Conservation (phyloP, 2,113 vertebrate genomes). For the Eudyptes chrysolophus region DNA sequence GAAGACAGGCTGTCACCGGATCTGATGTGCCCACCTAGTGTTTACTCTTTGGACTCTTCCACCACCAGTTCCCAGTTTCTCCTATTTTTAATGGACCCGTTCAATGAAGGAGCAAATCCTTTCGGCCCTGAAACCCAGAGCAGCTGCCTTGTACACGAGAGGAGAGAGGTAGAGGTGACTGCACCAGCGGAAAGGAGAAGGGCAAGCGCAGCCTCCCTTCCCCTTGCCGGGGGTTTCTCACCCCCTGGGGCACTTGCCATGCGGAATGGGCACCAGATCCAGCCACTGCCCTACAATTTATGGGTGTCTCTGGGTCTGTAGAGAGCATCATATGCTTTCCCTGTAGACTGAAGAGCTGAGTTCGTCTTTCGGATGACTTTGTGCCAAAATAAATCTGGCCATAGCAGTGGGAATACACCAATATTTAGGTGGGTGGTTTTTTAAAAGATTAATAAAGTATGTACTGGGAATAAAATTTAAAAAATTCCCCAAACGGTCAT, state of each 20-base stretch:
- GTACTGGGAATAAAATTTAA: not conserved
- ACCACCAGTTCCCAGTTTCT: not conserved
- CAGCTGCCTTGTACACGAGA: not conserved
- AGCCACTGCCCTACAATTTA: not conserved
- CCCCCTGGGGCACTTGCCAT: not conserved
- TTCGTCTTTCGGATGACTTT: not conserved
- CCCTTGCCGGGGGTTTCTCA: not conserved
- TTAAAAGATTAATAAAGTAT: not conserved
- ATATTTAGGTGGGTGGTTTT: not conserved
- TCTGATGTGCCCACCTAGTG: accelerated
- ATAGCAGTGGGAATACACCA: not conserved
- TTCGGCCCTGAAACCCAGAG: not conserved
- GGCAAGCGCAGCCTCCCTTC: accelerated
- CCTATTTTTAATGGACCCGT: not conserved
- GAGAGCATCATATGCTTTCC: not conserved
- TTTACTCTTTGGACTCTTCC: not conserved
- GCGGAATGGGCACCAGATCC: not conserved
- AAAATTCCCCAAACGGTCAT: accelerated
- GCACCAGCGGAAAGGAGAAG: not conserved
- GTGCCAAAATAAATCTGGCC: not conserved
- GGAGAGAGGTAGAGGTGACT: not conserved
- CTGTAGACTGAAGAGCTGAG: not conserved
- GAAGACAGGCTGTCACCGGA: not conserved
- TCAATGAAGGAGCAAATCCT: not conserved
- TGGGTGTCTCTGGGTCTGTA: not conserved